phyloP scores from a whole-genome alignment of 2,113 vertebrate genomes.

The Silurus glanis region DNA sequence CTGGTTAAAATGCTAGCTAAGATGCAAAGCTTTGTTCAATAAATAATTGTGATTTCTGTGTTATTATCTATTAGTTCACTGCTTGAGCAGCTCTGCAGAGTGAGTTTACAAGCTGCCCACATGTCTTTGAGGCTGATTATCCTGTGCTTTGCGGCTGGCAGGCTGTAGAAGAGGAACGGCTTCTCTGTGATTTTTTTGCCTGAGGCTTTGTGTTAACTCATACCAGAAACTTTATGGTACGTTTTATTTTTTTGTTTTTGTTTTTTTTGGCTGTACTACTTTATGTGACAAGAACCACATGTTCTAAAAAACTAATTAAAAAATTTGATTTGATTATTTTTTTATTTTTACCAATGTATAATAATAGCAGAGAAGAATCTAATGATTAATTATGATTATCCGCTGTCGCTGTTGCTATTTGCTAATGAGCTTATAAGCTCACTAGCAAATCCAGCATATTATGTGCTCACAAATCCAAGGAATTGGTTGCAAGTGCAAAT shows the following conservation, averaged over 20 bases:
- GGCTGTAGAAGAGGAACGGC: neutral
- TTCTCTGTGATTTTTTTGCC: neutral
- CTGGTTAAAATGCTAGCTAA: neutral
- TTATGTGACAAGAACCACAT: neutral
- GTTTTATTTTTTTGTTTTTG: no score
- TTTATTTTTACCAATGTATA: neutral
- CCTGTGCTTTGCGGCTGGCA: neutral
- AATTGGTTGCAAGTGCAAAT: no score
- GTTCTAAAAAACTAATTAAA: neutral
- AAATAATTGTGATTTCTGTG: neutral
- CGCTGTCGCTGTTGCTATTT: neutral
- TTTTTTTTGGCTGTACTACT: neutral
- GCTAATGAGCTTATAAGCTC: neutral
- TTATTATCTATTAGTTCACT: neutral
- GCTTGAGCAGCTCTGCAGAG: neutral
- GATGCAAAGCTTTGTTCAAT: neutral
- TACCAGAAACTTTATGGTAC: neutral
- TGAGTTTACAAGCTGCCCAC: neutral
- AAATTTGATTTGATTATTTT: neutral
- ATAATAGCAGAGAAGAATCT: neutral
- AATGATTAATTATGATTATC: neutral
- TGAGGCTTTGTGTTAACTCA: neutral
- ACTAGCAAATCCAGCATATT: neutral
- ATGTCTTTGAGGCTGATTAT: neutral
- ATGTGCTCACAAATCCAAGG: neutral